Base-by-base conservation (phyloP, 2,888 invertebrate species). In the Drosophila emarginata region DNA sequence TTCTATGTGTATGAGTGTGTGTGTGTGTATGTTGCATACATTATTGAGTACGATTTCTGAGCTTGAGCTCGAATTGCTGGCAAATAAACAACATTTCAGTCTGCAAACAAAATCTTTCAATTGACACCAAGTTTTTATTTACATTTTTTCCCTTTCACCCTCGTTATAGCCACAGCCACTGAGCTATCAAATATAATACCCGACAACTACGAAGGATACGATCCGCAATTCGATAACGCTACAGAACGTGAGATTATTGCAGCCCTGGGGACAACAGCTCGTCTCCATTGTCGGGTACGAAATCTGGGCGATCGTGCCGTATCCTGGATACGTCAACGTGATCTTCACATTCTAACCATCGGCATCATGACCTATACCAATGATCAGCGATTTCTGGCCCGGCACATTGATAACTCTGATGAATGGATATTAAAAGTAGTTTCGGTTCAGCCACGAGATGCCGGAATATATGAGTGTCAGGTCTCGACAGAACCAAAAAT, bases 171-270 rank as follows among this genome's bases (percentile, higher is more conserved):
- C 23, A 69, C 67, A 37, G 82, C 88, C 64, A 70, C 66, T 52
- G 89, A 89, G 61, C 81, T 89, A 40, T 89, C 90, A 69, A 91
- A 91, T 50, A 67, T 88, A 4, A 89, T 90, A 60, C 71, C 90
- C 56, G 91, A 89, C 56, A 87, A 80, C 62, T 86, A 81, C 69
- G 88, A 89, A 60, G 84, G 80, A 18, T 66, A 72, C 32, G 89
- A 96, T 91, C 96, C 96, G 28, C 96, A 96, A 93, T 96, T 96
- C 92, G 96, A 96, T 92, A 96, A 96, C 92, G 94, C 95, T 89
- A 96, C 96, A 76, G 94, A 95, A 90, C 93, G 96, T 74, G 96
- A 96, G 89, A 94, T 96, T 89, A 96, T 96, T 85, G 96, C 96
- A 78, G 96, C 96, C 72, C 95, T 96, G 76, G 97, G 97, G 69